phyloP scores from a whole-genome alignment of 2,888 invertebrate genomes.

The Standfussiana lucernea region DNA sequence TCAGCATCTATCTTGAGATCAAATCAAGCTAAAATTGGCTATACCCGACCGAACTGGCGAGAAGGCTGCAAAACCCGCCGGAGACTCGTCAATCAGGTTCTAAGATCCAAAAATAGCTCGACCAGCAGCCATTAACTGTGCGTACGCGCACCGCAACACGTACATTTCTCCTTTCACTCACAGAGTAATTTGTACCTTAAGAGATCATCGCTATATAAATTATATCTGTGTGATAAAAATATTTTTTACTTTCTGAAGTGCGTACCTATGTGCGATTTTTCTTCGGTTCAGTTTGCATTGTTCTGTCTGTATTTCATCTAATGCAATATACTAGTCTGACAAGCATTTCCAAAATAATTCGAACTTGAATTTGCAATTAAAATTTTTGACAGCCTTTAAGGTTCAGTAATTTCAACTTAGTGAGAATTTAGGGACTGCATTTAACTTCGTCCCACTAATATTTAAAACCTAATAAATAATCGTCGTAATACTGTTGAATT shows the following conservation, averaged over 20 bases:
- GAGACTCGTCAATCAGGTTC: constrained; percentile 79
- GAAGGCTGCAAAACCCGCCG: constrained; percentile 74
- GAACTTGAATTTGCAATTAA: background rate
- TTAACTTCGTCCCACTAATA: background rate
- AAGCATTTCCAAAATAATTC: background rate
- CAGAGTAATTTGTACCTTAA: constrained; percentile 79
- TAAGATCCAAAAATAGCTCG: constrained; percentile 83
- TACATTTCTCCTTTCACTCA: constrained; percentile 85
- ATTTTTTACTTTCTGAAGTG: constrained; percentile 53
- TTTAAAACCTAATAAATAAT: constrained; percentile 9
- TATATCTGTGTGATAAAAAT: constrained; percentile 63
- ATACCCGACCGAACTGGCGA: constrained; percentile 62
- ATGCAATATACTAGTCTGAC: background rate
- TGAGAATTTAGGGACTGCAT: background rate
- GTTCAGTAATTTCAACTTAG: background rate
- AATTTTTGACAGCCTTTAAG: background rate
- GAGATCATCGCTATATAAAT: constrained; percentile 52
- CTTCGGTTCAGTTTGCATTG: background rate
- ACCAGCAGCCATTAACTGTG: constrained; percentile 80
- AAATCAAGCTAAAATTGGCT: constrained; percentile 73
- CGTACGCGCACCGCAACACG: constrained; percentile 77
- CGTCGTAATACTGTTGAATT: constrained; percentile 13
- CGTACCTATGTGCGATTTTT: constrained; percentile 6
- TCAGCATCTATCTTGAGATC: constrained; percentile 57
- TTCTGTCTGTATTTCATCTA: background rate